These are phyloP conservation scores for Pollenia amentaria DNA, from an alignment of 2,888 invertebrate genomes.

Conservation along the genomic window DNA sequence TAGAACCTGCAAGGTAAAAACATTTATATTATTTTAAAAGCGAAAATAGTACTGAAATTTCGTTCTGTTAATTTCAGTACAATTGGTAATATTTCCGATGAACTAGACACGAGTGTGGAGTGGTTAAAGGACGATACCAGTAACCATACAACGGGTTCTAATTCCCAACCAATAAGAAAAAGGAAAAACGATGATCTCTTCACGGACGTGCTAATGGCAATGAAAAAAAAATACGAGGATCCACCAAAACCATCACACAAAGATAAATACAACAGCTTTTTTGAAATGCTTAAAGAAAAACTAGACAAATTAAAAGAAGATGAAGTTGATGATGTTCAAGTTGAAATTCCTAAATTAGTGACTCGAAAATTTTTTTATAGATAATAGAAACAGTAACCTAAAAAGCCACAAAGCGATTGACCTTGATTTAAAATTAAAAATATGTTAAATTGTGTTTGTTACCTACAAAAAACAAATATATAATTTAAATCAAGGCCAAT, in stretches of 20 bases:
- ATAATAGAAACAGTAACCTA: no score
- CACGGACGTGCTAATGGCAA: neutral
- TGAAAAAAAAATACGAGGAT: constrained; percentile 23
- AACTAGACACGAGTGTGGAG: neutral
- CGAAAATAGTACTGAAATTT: no score
- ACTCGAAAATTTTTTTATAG: neutral
- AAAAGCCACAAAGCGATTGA: no score
- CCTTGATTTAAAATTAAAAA: no score
- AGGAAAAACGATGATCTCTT: constrained; percentile 20
- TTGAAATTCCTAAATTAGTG: neutral
- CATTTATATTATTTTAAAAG: no score
- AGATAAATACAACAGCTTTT: neutral
- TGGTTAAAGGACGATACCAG: neutral
- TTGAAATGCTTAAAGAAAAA: constrained; percentile 3
- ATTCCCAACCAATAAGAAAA: neutral
- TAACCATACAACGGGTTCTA: neutral
- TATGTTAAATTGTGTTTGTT: no score
- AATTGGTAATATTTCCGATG: no score
- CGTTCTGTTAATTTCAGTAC: no score
- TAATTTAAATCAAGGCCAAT: no score
- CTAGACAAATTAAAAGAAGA: neutral
- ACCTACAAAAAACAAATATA: no score
- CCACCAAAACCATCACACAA: neutral
- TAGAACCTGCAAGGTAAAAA: no score
- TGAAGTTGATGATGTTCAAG: neutral